Percentiles rank a stretch among this genome's conserved stretches.
These are phyloP conservation scores for Myocastor coypus DNA, from an alignment of 2,113 vertebrate genomes.

Conservation along the genomic window DNA sequence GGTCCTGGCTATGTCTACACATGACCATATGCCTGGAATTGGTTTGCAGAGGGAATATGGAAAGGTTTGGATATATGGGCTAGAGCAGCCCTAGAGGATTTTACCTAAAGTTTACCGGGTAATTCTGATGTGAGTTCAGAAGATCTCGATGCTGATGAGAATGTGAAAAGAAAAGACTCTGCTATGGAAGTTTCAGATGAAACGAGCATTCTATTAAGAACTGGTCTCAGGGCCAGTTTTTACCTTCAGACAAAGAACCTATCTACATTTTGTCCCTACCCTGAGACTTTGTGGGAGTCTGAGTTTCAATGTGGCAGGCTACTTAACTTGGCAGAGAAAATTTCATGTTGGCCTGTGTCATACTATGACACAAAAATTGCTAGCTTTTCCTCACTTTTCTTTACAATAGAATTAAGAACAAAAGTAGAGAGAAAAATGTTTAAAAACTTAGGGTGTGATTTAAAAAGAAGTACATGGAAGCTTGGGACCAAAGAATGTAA, in stretches of 20 bases:
- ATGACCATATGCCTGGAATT: background rate
- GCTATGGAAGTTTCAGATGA: background rate
- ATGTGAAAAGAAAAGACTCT: background rate
- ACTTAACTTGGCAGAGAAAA: background rate
- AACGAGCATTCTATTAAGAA: background rate
- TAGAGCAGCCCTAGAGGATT: background rate
- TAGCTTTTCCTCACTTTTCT: background rate
- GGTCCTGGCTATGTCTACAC: background rate
- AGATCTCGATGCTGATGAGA: background rate
- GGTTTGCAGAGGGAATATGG: background rate
- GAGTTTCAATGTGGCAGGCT: background rate
- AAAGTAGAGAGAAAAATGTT: background rate
- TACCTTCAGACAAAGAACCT: background rate
- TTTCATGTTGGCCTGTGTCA: background rate
- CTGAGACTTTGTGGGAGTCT: background rate
- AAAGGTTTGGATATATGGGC: background rate
- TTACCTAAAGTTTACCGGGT: background rate
- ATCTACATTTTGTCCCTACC: background rate
- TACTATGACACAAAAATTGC: background rate
- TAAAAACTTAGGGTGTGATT: background rate
- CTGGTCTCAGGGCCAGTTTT: background rate
- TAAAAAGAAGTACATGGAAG: background rate
- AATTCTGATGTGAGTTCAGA: background rate
- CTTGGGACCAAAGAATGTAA: background rate
- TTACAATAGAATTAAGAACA: background rate